Evolutionary conservation across 2,797 vertebrate species (phyloP).

Genomic region (Pterois miles): DNA sequence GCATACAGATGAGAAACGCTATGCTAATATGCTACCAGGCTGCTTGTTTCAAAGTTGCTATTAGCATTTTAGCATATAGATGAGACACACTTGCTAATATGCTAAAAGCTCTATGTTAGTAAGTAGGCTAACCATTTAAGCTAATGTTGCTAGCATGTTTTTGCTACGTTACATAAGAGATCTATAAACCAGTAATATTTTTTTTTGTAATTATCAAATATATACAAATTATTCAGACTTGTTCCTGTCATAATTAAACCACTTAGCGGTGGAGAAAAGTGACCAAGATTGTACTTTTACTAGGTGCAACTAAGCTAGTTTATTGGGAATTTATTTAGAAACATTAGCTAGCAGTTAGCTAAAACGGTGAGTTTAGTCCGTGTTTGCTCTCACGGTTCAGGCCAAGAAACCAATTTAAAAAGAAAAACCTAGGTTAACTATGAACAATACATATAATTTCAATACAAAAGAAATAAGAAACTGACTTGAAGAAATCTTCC

Average conservation of each 20-base stretch:
- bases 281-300: not conserved
- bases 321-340: too few species aligned
- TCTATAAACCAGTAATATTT: not conserved
- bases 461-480: conserved; percentile 35
- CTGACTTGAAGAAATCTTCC: conserved; percentile 99
- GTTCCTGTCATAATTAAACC: not conserved
- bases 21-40: not conserved
- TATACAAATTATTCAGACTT: not conserved
- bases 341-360: too few species aligned
- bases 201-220: not conserved
- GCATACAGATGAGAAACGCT: not conserved
- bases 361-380: too few species aligned
- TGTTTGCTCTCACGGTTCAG: not conserved
- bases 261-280: not conserved
- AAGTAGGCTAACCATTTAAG: too few species aligned
- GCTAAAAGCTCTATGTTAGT: too few species aligned
- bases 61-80: too few species aligned
- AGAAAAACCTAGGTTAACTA: not conserved
- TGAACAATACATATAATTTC: too few species aligned
- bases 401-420: not conserved
- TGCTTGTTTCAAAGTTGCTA: too few species aligned
- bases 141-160: not conserved
- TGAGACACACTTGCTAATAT: too few species aligned
- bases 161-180: not conserved
- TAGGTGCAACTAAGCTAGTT: too few species aligned